Percentiles rank a stretch among this genome's conserved stretches.
Conservation (phyloP, 2,797 vertebrate genomes). For the Lepilemur septentrionalis region DNA sequence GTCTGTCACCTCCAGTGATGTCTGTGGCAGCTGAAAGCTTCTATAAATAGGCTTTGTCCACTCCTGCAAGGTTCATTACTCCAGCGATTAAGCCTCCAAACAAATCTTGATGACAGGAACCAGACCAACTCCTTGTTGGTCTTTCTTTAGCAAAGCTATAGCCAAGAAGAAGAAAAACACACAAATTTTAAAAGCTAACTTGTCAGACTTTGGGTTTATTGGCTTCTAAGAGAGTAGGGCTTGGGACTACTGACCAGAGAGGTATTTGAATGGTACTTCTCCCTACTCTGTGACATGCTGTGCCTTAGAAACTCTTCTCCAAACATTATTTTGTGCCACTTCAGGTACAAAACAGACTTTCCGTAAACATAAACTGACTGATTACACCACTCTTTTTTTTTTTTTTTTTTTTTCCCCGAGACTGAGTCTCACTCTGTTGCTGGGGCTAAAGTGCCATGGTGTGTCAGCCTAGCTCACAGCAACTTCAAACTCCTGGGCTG, state of each 20-base stretch:
- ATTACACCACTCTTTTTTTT: neutral
- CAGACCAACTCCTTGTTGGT: slow-evolving; percentile 32
- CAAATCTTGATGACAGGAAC: slow-evolving; percentile 63
- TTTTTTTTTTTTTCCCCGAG: too few relatives aligned
- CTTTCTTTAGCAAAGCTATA: slow-evolving; percentile 53
- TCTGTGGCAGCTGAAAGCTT: slow-evolving; percentile 64
- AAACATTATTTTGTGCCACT: neutral
- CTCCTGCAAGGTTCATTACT: slow-evolving; percentile 34
- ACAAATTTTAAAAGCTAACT: neutral
- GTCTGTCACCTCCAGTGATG: slow-evolving; percentile 59
- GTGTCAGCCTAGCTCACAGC: too few relatives aligned
- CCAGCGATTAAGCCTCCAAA: slow-evolving; percentile 20
- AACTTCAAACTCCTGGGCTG: too few relatives aligned
- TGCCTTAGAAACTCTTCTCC: neutral
- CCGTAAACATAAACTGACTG: neutral
- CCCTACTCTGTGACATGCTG: neutral
- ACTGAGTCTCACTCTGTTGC: too few relatives aligned
- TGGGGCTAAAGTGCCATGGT: too few relatives aligned
- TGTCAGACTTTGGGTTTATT: slow-evolving; percentile 2
- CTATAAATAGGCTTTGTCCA: slow-evolving; percentile 69
- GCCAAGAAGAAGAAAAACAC: neutral
- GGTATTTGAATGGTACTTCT: neutral
- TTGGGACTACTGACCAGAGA: neutral
- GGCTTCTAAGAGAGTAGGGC: neutral
- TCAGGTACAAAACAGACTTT: neutral